Conservation (phyloP, 2,113 vertebrate genomes). For the Podilymbus podiceps region DNA sequence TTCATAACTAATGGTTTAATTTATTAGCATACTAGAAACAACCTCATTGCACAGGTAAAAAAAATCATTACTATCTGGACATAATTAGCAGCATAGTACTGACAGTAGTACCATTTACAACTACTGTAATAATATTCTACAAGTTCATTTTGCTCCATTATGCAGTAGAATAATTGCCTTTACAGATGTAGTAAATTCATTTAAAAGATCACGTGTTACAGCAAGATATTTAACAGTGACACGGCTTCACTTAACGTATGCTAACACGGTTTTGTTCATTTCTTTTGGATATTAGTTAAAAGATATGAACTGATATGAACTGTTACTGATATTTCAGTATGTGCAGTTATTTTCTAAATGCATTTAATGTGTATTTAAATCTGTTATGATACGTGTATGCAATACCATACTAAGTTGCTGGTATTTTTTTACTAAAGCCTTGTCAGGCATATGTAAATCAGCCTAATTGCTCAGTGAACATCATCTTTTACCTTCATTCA, state of each 20-base stretch:
- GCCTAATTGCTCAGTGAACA: slow-evolving; percentile 24
- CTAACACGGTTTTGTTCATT: neutral
- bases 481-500: slow-evolving; percentile 17
- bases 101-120: slow-evolving; percentile 13
- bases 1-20: neutral
- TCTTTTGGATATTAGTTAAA: neutral
- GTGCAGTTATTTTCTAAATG: neutral
- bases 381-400: neutral
- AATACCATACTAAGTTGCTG: neutral
- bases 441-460: slow-evolving; percentile 34
- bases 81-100: neutral
- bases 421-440: neutral
- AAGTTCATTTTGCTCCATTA: neutral
- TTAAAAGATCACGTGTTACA: neutral
- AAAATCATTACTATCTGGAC: neutral
- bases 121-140: slow-evolving; percentile 22
- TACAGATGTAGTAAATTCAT: neutral
- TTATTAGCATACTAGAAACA: neutral
- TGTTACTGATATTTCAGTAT: neutral
- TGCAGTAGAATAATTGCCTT: slow-evolving; percentile 14
- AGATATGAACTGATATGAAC: neutral
- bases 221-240: neutral
- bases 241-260: neutral
- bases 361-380: neutral
- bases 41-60: neutral